Conservation (phyloP, 2,797 vertebrate genomes). For the Enteromius mattozi region DNA sequence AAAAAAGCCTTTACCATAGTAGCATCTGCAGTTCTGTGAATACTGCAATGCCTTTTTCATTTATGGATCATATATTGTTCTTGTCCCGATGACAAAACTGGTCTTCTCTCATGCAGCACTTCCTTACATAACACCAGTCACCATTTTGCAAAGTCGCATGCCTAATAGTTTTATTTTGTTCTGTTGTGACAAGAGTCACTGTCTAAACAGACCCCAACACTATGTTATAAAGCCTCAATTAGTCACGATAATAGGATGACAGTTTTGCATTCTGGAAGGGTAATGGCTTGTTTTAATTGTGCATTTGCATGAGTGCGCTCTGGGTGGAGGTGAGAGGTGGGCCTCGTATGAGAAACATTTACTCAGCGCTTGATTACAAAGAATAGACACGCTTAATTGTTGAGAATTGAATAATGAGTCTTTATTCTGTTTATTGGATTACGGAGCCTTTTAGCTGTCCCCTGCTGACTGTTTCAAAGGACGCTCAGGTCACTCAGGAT, state of each 20-base stretch:
- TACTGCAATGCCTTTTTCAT: neutral
- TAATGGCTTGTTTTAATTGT: constrained; percentile 50
- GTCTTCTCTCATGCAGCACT: neutral
- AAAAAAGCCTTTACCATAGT: neutral
- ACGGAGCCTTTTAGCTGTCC: constrained; percentile 17
- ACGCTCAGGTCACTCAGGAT: neutral
- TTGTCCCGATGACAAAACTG: neutral
- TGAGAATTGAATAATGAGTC: constrained; percentile 27
- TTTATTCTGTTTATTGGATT: constrained; percentile 30
- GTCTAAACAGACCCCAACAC: constrained; percentile 1
- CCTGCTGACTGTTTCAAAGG: neutral
- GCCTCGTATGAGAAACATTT: constrained; percentile 31
- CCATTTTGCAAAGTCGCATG: neutral
- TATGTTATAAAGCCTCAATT: constrained; percentile 33
- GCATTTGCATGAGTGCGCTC: constrained; percentile 44
- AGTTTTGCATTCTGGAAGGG: constrained; percentile 38
- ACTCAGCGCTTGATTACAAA: constrained; percentile 23
- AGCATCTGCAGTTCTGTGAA: neutral
- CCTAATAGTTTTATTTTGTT: constrained; percentile 23
- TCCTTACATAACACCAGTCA: neutral
- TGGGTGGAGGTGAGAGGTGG: constrained; percentile 34
- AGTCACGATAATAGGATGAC: constrained; percentile 38
- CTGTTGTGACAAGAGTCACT: constrained; percentile 23
- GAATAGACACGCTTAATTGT: constrained; percentile 37
- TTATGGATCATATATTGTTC: neutral